Percentiles rank a stretch among this genome's conserved stretches.
Evolutionary conservation across 2,888 invertebrate species (phyloP).

Genomic region (Smittia aterrima): DNA sequence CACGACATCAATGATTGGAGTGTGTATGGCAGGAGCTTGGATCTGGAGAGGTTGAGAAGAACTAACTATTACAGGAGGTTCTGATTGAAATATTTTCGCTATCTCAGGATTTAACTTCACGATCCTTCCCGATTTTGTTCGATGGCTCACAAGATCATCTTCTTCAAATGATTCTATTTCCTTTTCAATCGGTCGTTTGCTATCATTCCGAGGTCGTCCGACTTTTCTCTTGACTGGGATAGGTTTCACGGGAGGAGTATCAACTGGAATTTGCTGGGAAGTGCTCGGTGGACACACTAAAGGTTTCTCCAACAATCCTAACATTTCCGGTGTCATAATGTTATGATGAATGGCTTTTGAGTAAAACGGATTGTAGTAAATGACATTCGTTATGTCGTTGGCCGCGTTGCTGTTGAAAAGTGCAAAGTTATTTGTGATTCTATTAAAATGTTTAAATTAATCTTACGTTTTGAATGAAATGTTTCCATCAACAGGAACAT

Average conservation of each 20-base stretch:
- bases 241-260: not conserved
- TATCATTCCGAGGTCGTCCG: conserved; percentile 23
- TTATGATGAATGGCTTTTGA: conserved; percentile 20
- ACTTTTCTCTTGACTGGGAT: conserved; percentile 16
- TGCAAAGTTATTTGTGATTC: not conserved
- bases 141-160: not conserved
- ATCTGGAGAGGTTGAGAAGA: not conserved
- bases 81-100: conserved; percentile 26
- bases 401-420: not conserved
- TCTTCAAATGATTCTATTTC: not conserved
- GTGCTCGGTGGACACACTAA: not conserved
- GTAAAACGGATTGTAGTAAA: not conserved
- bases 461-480: conserved; percentile 7
- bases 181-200: not conserved
- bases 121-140: conserved; percentile 22
- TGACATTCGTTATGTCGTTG: not conserved
- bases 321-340: not conserved
- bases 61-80: not conserved
- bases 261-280: not conserved
- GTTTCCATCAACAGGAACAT: not conserved
- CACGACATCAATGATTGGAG: not conserved
- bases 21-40: not conserved
- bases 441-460: not conserved
- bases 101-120: conserved; percentile 22
- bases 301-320: not conserved